Conservation (phyloP, 2,888 invertebrate species). For the Diachrysia chrysitis region DNA sequence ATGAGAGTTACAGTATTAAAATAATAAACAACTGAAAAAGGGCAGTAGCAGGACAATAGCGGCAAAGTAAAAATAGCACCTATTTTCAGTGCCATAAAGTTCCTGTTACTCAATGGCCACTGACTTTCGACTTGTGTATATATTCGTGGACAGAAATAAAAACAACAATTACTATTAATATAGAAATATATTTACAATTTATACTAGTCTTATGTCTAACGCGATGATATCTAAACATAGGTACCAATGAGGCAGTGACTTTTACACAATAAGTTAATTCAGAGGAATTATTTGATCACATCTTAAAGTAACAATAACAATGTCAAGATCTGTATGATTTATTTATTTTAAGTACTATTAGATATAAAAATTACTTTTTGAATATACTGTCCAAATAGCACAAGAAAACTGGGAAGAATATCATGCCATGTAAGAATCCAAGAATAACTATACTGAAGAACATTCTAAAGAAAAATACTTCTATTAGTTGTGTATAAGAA, state of each 20-base stretch:
- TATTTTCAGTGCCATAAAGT: not conserved
- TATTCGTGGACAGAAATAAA: slow-evolving; percentile 32
- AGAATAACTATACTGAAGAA: slow-evolving; percentile 97
- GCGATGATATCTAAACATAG: slow-evolving; percentile 24
- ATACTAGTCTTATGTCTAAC: slow-evolving; percentile 44
- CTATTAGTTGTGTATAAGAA: slow-evolving; percentile 97
- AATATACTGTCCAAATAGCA: slow-evolving; percentile 89
- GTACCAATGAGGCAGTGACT: slow-evolving; percentile 29
- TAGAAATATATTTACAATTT: slow-evolving; percentile 53
- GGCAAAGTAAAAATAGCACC: not conserved
- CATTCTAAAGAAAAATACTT: slow-evolving; percentile 98
- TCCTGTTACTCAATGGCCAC: not conserved
- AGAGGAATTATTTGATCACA: slow-evolving; percentile 18
- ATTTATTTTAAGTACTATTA: not conserved
- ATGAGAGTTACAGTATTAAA: too few relatives aligned
- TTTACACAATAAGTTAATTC: slow-evolving; percentile 32
- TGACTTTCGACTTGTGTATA: not conserved
- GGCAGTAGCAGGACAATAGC: too few relatives aligned
- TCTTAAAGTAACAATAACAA: slow-evolving; percentile 22
- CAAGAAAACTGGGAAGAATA: slow-evolving; percentile 97
- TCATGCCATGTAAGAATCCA: slow-evolving; percentile 96
- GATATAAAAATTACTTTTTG: slow-evolving; percentile 25
- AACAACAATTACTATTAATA: slow-evolving; percentile 18
- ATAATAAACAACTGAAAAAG: too few relatives aligned
- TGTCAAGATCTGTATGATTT: slow-evolving; percentile 39